phyloP scores from a whole-genome alignment of 1,140 invertebrate species.

The Aphidius gifuensis region DNA sequence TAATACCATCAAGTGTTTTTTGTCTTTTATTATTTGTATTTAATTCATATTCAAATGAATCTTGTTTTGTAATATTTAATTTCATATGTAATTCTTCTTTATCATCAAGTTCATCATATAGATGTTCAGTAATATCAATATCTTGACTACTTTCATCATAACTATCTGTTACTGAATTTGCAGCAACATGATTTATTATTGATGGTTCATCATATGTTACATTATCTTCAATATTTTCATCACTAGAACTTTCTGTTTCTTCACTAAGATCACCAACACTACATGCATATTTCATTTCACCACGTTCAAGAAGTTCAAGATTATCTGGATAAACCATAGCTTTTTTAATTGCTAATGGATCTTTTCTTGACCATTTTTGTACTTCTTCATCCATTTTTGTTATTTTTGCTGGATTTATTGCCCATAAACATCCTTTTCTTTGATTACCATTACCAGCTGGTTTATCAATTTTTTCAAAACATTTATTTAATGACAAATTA shows the following conservation, averaged over 20 bases:
- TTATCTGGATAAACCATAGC: conserved; percentile 90
- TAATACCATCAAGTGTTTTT: conserved; percentile 45
- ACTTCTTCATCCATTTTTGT: conserved; percentile 97
- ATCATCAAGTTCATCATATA: conserved; percentile 58
- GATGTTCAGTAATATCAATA: conserved; percentile 47
- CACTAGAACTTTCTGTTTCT: conserved; percentile 47
- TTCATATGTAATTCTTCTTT: conserved; percentile 52
- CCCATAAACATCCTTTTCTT: conserved; percentile 90
- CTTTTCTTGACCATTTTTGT: conserved; percentile 93
- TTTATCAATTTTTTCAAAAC: conserved; percentile 97
- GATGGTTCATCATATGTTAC: conserved; percentile 53
- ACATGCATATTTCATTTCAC: conserved; percentile 77
- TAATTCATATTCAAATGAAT: conserved; percentile 42
- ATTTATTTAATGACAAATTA: conserved; percentile 94
- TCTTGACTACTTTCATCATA: conserved; percentile 61
- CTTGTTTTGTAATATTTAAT: conserved; percentile 44
- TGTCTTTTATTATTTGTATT: conserved; percentile 43
- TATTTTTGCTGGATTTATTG: conserved; percentile 91
- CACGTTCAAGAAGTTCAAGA: conserved; percentile 75
- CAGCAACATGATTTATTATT: conserved; percentile 42
- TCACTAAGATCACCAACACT: conserved; percentile 54
- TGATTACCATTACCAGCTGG: conserved; percentile 77
- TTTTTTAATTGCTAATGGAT: conserved; percentile 78
- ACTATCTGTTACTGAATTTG: conserved; percentile 55
- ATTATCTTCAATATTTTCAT: conserved; percentile 53